A percentile compares a stretch with the other conserved stretches of the same genome.
phyloP scores from a whole-genome alignment of 2,797 vertebrate genomes.

The Clarias fuscus region DNA sequence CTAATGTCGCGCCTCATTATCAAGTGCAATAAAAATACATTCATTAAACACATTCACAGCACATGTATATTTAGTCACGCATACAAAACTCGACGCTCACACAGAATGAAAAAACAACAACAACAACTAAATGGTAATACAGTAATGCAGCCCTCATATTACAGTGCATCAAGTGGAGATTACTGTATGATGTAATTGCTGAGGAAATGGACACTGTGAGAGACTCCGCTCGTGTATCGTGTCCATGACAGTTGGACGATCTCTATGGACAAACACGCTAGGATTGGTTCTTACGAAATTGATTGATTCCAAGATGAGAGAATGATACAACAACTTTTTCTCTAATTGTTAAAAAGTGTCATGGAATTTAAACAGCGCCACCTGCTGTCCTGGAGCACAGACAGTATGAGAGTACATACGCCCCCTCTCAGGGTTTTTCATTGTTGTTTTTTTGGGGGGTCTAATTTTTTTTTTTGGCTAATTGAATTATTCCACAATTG shows the following conservation, averaged over 20 bases:
- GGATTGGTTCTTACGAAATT: not conserved
- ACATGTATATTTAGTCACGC: not conserved
- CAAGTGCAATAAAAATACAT: not conserved
- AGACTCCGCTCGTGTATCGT: not conserved
- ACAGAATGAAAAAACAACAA: not conserved
- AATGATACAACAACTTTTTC: too few species aligned
- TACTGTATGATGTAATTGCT: not conserved
- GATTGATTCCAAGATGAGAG: not conserved
- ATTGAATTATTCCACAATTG: too few species aligned
- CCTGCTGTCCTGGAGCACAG: not conserved
- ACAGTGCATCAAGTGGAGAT: not conserved
- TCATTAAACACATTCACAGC: not conserved
- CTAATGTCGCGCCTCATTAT: too few species aligned
- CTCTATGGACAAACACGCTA: not conserved
- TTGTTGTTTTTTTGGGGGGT: too few species aligned
- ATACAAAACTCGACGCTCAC: not conserved
- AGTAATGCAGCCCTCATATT: not conserved
- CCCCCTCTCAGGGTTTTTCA: too few species aligned
- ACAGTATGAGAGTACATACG: too few species aligned
- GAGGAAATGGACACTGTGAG: not conserved
- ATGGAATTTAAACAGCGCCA: not conserved
- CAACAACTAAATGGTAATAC: not conserved
- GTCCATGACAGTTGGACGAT: not conserved
- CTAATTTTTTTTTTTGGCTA: not conserved
- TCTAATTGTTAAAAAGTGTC: not conserved